Evolutionary conservation across 2,113 vertebrate species (phyloP).

Genomic region (Acanthisitta chloris): DNA sequence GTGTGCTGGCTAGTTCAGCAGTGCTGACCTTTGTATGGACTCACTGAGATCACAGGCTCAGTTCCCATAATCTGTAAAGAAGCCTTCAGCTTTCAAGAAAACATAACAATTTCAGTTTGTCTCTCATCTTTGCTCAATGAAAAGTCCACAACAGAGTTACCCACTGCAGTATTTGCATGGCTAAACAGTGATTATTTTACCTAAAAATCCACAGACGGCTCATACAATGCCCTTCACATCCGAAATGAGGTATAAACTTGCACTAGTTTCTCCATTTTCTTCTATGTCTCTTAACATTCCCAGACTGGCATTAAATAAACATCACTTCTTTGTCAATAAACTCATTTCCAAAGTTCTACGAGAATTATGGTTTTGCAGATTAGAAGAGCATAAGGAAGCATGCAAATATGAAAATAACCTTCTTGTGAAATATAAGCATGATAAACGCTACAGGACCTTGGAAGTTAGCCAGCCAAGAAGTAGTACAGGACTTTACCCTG

Average conservation of each 20-base stretch:
- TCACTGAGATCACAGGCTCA: not conserved
- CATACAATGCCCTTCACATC: not conserved
- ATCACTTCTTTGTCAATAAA: not conserved
- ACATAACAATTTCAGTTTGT: not conserved
- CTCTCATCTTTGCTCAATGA: not conserved
- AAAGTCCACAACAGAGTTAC: not conserved
- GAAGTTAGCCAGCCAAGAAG: not conserved
- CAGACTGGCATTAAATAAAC: not conserved
- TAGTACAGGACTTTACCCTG: not conserved
- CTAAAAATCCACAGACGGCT: not conserved
- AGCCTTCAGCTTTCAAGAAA: constrained; percentile 1
- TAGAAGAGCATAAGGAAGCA: not conserved
- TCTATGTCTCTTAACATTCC: not conserved
- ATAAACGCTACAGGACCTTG: not conserved
- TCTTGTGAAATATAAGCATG: not conserved
- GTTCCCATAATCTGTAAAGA: not conserved
- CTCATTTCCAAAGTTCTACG: not conserved
- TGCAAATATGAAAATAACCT: not conserved
- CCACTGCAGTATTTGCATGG: not conserved
- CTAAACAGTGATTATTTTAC: not conserved
- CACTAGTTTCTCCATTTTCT: not conserved
- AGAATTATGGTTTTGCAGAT: not conserved
- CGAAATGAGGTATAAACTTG: not conserved
- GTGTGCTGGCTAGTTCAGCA: not conserved
- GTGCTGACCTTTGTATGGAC: constrained; percentile 17